Evolutionary conservation across 2,888 invertebrate species (phyloP), one percentile per base, ranked within the genome.

Genomic region (Tipula unca): DNA sequence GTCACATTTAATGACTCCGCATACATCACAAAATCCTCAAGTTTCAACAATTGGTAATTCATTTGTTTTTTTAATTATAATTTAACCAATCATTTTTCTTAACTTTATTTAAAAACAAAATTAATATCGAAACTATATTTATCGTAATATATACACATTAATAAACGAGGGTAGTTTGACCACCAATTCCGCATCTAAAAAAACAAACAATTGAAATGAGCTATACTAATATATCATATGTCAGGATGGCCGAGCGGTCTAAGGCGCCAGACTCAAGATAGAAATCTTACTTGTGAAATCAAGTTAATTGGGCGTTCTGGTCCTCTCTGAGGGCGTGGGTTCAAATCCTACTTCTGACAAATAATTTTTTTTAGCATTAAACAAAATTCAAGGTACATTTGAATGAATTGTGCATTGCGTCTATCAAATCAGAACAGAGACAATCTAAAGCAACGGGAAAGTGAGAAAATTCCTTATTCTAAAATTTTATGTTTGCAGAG

Each of bases 161-260:
- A 69, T 13, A 69, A 69, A 25, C 25, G 69, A 69, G 69, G 69
- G 69, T 69, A 69, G 69, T 69, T 69, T 69, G 69, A 69, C 69
- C 69, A 69, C 69, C 69, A 69, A 69, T 69, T 69, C 69, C 69
- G 69, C 69, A 69, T 69, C 69, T 69, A 69, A 69, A 48, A 20
- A 69, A 32, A 69, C n/a, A 20, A 69, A 20, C 69, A 69, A 3
- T 48, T 17, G n/a, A 48, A 39, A 48, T 48, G 5, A 17, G 48
- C 3, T 17, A 20, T 17, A 4, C 1, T 4, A 48, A 6, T 0
- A 6, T 48, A 48, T 25, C 36, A 85, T 25, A 20, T 85, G 85
- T 85, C 85, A 85, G 85, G 85, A 85, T 85, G 85, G 85, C 85
- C 85, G 85, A 85, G 85, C 85, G 85, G 85, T 85, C 85, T 85